A percentile compares a stretch with the other conserved stretches of the same genome.
Conservation (phyloP, 2,113 vertebrate genomes). For the Eublepharis macularius region DNA sequence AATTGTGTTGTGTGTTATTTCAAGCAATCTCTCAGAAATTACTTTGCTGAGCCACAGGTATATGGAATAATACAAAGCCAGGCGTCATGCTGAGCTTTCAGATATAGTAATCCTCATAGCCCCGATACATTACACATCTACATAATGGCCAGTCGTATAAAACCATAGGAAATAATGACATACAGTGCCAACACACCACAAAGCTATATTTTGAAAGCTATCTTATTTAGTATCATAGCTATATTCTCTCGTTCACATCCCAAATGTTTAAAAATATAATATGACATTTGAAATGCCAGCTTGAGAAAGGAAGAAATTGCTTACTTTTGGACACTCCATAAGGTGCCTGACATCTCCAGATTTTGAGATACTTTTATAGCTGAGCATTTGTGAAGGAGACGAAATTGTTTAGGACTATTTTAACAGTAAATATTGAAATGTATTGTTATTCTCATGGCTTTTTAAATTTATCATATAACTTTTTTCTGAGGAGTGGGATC, state of each 20-base stretch:
- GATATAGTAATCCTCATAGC: constrained; percentile 26
- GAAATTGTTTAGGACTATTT: background rate
- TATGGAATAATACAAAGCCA: constrained; percentile 23
- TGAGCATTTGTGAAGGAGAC: background rate
- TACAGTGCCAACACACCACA: background rate
- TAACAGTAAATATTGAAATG: background rate
- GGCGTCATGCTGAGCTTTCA: constrained; percentile 37
- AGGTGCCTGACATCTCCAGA: background rate
- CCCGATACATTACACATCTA: constrained; percentile 20
- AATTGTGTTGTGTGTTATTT: constrained; percentile 19
- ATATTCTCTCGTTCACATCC: background rate
- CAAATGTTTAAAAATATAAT: background rate
- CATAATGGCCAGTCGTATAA: constrained; percentile 3
- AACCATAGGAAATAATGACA: constrained; percentile 19
- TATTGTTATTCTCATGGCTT: background rate
- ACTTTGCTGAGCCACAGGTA: constrained; percentile 19
- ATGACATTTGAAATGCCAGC: background rate
- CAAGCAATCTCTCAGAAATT: constrained; percentile 32
- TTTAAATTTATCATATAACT: background rate
- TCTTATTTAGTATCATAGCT: background rate
- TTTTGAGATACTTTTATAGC: constrained; percentile 3
- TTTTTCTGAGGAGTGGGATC: background rate
- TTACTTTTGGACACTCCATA: background rate
- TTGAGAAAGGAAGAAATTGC: background rate
- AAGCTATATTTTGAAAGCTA: constrained; percentile 8